Evolutionary conservation across 2,888 invertebrate species (phyloP).

Genomic region (Megalurothrips usitatus): DNA sequence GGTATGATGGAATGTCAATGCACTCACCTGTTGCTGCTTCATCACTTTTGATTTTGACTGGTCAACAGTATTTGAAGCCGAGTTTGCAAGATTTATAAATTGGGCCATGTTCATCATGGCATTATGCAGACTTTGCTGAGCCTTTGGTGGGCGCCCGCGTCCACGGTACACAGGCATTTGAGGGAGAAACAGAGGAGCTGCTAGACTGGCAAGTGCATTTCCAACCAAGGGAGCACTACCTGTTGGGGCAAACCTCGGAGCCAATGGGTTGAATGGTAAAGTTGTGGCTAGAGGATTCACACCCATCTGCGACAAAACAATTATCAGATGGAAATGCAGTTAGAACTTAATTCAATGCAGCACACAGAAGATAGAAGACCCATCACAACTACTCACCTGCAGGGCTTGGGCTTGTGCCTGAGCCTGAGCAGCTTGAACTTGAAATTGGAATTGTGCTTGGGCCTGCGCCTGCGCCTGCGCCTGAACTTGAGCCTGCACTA

Average conservation of each 20-base stretch:
- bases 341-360: neutral
- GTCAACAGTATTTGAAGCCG: neutral
- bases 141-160: neutral
- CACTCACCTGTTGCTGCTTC: neutral
- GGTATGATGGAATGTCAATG: neutral
- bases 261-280: neutral
- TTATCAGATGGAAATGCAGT: neutral
- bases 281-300: neutral
- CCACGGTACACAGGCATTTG: constrained; percentile 8
- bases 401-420: neutral
- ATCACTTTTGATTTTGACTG: neutral
- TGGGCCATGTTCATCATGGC: constrained; percentile 19
- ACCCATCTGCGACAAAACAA: neutral
- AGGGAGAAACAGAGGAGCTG: neutral
- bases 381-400: neutral
- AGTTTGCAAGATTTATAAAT: neutral
- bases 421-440: neutral
- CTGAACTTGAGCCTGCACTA: constrained; percentile 44
- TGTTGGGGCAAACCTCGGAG: neutral
- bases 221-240: neutral
- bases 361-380: neutral
- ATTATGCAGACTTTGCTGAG: neutral
- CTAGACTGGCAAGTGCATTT: neutral
- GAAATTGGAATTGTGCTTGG: constrained; percentile 45
- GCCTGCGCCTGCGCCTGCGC: constrained; percentile 47